Evolutionary conservation across 2,888 invertebrate species (phyloP), one percentile per base, ranked within the genome.

Genomic region (Ommatoiulus sabulosus): DNA sequence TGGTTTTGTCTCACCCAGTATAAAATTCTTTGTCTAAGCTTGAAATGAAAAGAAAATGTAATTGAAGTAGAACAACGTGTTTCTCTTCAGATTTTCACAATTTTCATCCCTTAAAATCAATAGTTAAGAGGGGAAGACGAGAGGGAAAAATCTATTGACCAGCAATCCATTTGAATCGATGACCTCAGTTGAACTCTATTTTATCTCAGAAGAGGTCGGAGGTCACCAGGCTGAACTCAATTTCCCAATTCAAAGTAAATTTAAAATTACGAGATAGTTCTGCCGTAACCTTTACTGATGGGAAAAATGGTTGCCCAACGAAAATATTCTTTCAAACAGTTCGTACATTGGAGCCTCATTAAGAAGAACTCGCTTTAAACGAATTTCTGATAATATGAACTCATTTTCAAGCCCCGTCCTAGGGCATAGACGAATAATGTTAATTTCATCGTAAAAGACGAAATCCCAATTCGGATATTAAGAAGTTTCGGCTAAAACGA

Each of bases 121-220:
- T 72, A 72, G 72, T 72, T 72, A 72, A 24, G 72, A 72, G 10
- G 20, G 72, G 7, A 72, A 35, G 35, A 35, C 35, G 72, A 72
- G 20, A 72, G 24, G 72, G 20, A 5, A 10, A 20, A 8, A 24
- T 72, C 24, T 72, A 72, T 72, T 72, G 72, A 72, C 72, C 72
- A 72, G 72, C 20, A 72, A 72, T 10, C 72, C 72, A 24, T 72
- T 72, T 72, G 20, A 72, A 72, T 72, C 72, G 72, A 72, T 72
- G 72, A 72, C 72, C 72, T 72, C 72, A 72, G 20, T 72, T 72
- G 24, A 72, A 20, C 72, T 72, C 72, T 20, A 20, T 17, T 17
- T 10, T 24, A 72, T 72, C 24, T 72, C 72, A 7, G 15, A 52
- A 52, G 17, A 52, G 52, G 52, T 52, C 52, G 17, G 52, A 52